Evolutionary conservation across 2,113 vertebrate species (phyloP).

Genomic region (Gobio gobio): DNA sequence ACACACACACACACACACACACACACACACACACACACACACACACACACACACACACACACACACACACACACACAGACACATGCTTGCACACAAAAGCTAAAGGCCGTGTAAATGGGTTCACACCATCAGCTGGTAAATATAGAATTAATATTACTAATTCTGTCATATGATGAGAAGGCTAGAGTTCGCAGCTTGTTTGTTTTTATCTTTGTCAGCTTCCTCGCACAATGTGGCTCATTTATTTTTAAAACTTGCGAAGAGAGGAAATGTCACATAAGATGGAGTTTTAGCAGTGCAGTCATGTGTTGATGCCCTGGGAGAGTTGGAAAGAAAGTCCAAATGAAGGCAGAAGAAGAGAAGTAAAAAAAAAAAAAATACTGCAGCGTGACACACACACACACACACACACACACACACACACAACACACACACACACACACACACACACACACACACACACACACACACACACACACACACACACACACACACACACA

Average conservation of each 20-base stretch:
- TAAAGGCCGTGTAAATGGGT: constrained; percentile 39
- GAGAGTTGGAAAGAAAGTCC: neutral
- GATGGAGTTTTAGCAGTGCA: constrained; percentile 48
- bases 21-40: constrained; percentile 25
- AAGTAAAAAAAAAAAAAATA: constrained; percentile 3
- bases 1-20: constrained; percentile 18
- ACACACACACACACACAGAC: constrained; percentile 20
- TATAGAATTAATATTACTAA: constrained; percentile 49
- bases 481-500: constrained; percentile 3
- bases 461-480: constrained; percentile 7
- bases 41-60: neutral
- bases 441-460: constrained; percentile 13
- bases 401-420: constrained; percentile 19
- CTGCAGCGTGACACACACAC: constrained; percentile 23
- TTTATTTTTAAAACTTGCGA: constrained; percentile 58
- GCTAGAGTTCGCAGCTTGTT: constrained; percentile 28
- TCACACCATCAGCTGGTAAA: constrained; percentile 44
- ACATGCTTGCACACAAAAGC: neutral
- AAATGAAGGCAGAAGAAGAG: constrained; percentile 14
- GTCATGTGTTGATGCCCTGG: constrained; percentile 42
- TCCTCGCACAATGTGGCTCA: constrained; percentile 35
- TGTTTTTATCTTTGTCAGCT: constrained; percentile 36
- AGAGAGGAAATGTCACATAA: constrained; percentile 56
- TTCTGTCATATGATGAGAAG: constrained; percentile 23
- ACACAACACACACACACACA: constrained; percentile 12